These are phyloP conservation scores for Nibea coibor DNA, from an alignment of 2,113 vertebrate species.

Conservation along the genomic window DNA sequence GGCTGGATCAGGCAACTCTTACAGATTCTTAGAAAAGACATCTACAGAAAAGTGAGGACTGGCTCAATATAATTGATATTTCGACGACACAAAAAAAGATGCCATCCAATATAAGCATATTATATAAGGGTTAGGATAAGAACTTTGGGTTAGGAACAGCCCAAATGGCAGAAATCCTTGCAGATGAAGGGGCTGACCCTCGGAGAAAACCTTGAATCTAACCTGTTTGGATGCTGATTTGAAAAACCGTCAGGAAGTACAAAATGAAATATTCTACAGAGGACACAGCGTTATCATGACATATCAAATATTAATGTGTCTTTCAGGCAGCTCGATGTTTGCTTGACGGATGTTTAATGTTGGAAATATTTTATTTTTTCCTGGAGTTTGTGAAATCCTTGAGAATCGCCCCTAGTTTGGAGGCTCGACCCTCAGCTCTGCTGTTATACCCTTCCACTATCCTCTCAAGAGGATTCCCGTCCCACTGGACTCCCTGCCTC, in stretches of 20 bases:
- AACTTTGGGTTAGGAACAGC: not conserved
- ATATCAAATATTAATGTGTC: constrained; percentile 68
- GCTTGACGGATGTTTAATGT: constrained; percentile 43
- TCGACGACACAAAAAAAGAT: too few relatives aligned
- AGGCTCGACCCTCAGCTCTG: constrained; percentile 28
- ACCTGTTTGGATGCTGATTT: constrained; percentile 14
- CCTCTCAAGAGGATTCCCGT: constrained; percentile 39
- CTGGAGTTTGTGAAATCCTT: constrained; percentile 45
- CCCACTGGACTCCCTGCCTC: constrained; percentile 42
- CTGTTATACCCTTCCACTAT: constrained; percentile 32
- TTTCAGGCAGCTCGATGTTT: constrained; percentile 52
- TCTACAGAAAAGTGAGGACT: not conserved
- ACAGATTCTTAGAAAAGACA: not conserved
- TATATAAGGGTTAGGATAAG: not conserved
- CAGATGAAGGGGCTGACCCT: constrained; percentile 17
- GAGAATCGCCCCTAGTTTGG: constrained; percentile 20
- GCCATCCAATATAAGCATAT: not conserved
- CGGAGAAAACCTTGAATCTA: constrained; percentile 11
- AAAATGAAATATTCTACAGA: constrained; percentile 49
- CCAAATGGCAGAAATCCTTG: constrained; percentile 13
- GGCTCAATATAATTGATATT: not conserved
- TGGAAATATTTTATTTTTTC: constrained; percentile 53
- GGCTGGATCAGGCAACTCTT: not conserved
- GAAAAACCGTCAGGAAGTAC: constrained; percentile 31
- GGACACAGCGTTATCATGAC: constrained; percentile 39